These are phyloP conservation scores for Pitta sordida DNA, from an alignment of 2,113 vertebrate genomes.

Conservation along the genomic window DNA sequence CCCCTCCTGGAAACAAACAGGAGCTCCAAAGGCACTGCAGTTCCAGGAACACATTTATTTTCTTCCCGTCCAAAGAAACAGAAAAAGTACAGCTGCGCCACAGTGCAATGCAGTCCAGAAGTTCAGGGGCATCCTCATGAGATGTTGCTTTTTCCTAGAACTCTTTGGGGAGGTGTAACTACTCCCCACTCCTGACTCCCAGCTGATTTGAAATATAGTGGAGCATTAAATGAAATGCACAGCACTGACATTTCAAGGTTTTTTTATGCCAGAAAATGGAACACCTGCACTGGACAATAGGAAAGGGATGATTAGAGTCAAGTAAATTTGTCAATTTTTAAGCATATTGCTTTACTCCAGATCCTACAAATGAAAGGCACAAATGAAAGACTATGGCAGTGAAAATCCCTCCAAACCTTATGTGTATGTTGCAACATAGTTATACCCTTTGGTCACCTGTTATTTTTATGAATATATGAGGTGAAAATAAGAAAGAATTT, in stretches of 20 bases:
- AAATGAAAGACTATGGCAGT: background rate
- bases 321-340: slow-evolving; percentile 6
- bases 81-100: slow-evolving; percentile 32
- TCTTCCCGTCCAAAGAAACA: background rate
- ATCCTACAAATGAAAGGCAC: background rate
- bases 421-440: background rate
- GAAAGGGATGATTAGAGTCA: background rate
- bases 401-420: background rate
- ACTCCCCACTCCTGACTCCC: background rate
- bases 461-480: slow-evolving; percentile 12
- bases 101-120: background rate
- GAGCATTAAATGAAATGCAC: background rate
- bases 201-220: background rate
- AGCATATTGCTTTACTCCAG: background rate
- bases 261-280: slow-evolving; percentile 15
- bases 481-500: slow-evolving; percentile 23
- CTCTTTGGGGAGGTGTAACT: slow-evolving; percentile 11
- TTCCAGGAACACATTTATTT: slow-evolving; percentile 28
- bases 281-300: slow-evolving; percentile 45
- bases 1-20: background rate
- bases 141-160: background rate
- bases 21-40: slow-evolving; percentile 21
- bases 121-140: background rate
- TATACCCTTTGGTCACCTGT: background rate
- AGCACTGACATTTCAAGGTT: background rate